These are phyloP conservation scores for Chaunax sp. DNA, from an alignment of 2,797 vertebrate species.

Conservation along the genomic window DNA sequence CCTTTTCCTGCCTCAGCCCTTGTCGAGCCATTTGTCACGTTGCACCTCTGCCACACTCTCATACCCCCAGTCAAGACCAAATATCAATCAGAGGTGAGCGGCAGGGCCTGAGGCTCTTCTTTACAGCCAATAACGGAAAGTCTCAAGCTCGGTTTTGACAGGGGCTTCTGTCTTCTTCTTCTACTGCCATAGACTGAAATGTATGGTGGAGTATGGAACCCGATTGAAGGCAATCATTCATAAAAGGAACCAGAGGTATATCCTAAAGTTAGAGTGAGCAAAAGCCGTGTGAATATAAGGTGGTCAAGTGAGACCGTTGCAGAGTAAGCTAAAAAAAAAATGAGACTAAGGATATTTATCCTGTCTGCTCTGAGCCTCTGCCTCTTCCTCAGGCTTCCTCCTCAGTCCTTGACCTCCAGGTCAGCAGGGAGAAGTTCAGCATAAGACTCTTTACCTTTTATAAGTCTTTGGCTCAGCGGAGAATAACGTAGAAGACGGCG, in stretches of 20 bases:
- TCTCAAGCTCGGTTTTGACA: conserved; percentile 17
- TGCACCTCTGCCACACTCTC: conserved; percentile 15
- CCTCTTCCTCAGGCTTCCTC: too few relatives aligned
- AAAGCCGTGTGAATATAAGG: background rate
- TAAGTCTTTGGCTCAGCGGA: background rate
- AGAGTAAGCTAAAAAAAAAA: background rate
- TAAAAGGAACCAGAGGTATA: background rate
- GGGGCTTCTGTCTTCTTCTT: conserved; percentile 13
- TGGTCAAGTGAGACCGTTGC: background rate
- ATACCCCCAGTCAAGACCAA: conserved; percentile 23
- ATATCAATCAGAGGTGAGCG: conserved; percentile 47
- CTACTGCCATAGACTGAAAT: conserved; percentile 19
- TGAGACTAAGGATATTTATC: too few relatives aligned
- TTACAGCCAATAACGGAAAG: conserved; percentile 43
- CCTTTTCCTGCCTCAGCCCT: conserved; percentile 19
- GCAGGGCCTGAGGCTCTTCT: conserved; percentile 48
- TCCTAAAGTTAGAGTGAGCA: background rate
- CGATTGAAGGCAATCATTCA: conserved; percentile 1
- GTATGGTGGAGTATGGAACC: background rate
- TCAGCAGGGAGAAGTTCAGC: background rate
- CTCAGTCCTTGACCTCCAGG: conserved; percentile 11
- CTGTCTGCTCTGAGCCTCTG: too few relatives aligned
- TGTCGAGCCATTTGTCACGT: conserved; percentile 19
- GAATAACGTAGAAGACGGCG: too few relatives aligned
- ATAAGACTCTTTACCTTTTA: background rate